Evolutionary conservation across 1,140 invertebrate species (phyloP), one percentile per base, ranked within the genome.

Genomic region (Cydia strobilella): DNA sequence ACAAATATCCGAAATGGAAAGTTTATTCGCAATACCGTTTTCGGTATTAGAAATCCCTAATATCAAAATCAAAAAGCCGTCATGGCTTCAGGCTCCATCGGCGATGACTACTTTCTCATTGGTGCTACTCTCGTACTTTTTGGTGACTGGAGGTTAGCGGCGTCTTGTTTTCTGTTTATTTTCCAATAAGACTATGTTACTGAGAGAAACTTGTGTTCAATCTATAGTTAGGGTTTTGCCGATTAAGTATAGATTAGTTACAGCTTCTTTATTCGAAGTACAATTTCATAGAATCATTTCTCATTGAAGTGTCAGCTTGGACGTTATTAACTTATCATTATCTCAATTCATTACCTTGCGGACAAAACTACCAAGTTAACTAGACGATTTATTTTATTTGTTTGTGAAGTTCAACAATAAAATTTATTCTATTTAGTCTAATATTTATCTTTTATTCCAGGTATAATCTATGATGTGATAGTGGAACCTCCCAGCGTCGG

Each of bases 401-500:
- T 54, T 18, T 54, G 51, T 54, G 20, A 39, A 39, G 35, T 39
- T 39, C 9, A 39, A 39, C 31, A 35, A n/a, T n/a, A n/a, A n/a
- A n/a, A n/a, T n/a, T n/a, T n/a, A n/a, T n/a, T n/a, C n/a, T n/a
- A n/a, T n/a, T n/a, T n/a, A n/a, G n/a, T n/a, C n/a, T n/a, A n/a
- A n/a, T n/a, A n/a, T n/a, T n/a, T n/a, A n/a, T n/a, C n/a, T n/a
- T n/a, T n/a, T n/a, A n/a, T n/a, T n/a, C n/a, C 89, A 99, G 98
- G 98, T 76, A 98, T 99, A 45, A 99, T 99, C 83, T 99, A 99
- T 93, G 98, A 99, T 94, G 98, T 99, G 0, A 99, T 99, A 88
- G 98, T 99, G 66, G 99, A 99, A 92, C 98, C 99, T 48, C 98
- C 98, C 0, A 98, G 98, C 92, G 98, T 99, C 77, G 98, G 99